These are phyloP conservation scores for Peromyscus leucopus DNA, from an alignment of 2,113 vertebrate genomes.

Conservation along the genomic window DNA sequence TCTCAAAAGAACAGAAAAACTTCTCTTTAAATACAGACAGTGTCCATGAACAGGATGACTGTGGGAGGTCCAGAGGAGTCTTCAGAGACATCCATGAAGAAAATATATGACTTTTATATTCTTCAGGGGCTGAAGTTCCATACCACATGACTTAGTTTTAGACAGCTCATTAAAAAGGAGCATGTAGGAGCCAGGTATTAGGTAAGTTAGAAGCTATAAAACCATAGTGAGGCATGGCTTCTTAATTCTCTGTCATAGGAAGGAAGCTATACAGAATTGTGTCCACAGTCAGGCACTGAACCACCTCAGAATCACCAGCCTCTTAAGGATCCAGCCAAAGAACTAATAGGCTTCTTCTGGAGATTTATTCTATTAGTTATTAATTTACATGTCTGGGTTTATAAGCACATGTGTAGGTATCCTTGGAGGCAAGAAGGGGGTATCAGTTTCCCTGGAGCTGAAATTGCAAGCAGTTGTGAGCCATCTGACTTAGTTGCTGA, in stretches of 20 bases:
- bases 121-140: neutral
- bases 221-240: neutral
- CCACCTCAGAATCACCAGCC: too few species aligned
- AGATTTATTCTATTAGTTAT: neutral
- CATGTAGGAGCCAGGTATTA: too few species aligned
- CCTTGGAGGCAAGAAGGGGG: neutral
- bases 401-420: neutral
- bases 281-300: too few species aligned
- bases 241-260: neutral
- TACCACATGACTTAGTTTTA: neutral
- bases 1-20: neutral
- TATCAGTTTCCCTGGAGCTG: too few species aligned
- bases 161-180: neutral
- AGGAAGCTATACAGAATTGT: neutral
- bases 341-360: neutral
- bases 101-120: neutral
- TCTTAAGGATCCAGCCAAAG: neutral
- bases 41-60: neutral
- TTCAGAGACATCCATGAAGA: neutral
- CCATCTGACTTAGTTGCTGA: neutral
- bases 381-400: neutral
- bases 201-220: neutral
- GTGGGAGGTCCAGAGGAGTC: fast-evolving
- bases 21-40: neutral
- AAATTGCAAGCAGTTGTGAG: neutral